Percentiles rank a stretch among this genome's conserved stretches.
Conservation (phyloP, 2,888 invertebrate species). For the Pyrrhosoma nymphula region DNA sequence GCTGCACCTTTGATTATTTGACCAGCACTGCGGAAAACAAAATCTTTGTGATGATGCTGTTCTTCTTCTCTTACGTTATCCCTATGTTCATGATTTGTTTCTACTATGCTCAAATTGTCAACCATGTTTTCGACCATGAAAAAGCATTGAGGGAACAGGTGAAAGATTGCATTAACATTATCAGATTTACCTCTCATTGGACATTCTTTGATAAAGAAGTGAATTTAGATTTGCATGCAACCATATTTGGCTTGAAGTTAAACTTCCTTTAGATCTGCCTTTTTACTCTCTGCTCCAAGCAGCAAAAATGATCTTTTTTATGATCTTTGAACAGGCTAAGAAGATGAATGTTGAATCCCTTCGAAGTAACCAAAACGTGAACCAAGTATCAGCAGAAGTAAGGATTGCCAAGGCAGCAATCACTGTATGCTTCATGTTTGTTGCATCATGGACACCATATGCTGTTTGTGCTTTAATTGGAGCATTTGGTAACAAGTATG, state of each 20-base stretch:
- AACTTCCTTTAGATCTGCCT: not conserved
- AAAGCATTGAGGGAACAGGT: constrained; percentile 87
- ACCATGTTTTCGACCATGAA: constrained; percentile 91
- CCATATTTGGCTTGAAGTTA: not conserved
- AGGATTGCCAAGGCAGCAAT: constrained; percentile 93
- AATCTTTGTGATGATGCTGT: constrained; percentile 88
- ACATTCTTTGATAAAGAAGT: not conserved
- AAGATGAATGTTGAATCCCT: constrained; percentile 95
- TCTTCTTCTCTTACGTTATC: constrained; percentile 87
- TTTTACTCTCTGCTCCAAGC: not conserved
- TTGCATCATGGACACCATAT: constrained; percentile 95
- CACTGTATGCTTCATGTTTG: constrained; percentile 90
- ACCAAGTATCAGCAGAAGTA: constrained; percentile 86
- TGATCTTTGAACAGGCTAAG: constrained; percentile 82
- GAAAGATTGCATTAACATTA: constrained; percentile 72
- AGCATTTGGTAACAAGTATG: constrained; percentile 87
- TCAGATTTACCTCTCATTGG: no score
- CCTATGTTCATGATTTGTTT: constrained; percentile 89
- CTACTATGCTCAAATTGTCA: constrained; percentile 93
- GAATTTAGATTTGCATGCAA: not conserved
- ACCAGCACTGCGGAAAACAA: constrained; percentile 89
- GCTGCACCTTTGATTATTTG: constrained; percentile 91
- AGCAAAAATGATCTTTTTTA: constrained; percentile 2
- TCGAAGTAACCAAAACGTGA: constrained; percentile 84
- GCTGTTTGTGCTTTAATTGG: constrained; percentile 90